Base-by-base conservation (phyloP, 2,888 invertebrate species). In the Norana najaformis region DNA sequence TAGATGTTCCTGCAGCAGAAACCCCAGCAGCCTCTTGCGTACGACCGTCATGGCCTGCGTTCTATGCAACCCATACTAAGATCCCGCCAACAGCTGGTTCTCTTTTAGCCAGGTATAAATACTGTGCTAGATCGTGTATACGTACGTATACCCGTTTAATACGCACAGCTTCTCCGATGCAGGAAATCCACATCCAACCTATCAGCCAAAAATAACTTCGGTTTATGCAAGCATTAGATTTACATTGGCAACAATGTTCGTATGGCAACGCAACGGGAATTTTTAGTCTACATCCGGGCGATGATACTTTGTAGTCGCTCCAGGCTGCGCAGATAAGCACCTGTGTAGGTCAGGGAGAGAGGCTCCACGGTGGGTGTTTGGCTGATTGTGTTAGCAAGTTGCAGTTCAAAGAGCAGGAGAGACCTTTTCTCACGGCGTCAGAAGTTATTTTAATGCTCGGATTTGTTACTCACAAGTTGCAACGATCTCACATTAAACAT, bases 251-350 rank as follows among this genome's bases (percentile, higher is more conserved):
- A 69, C 69, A 69, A 69, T 69, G 69, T 69, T n/a, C n/a, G 8
- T 30, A 16, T 69, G n/a, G 69, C 69, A 47, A 47, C 23, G 47
- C 23, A n/a, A n/a, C 8, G n/a, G 4, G 69, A 69, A 69, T 8
- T n/a, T 30, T 69, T 6, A 69, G 69, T n/a, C 69, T n/a, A 69
- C 69, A 69, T 69, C 69, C 69, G 5, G n/a, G 69, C n/a, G 30
- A n/a, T 69, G 69, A 69, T 69, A 69, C 69, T n/a, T n/a, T n/a
- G 69, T 69, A 69, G 69, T 53, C 69, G 69, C 69, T 69, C 69
- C 69, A 69, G 30, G 69, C 69, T 30, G 69, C 13, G n/a, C 8
- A 69, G 69, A 69, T 69, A n/a, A 69, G n/a, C 69, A n/a, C n/a
- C 69, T 69, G n/a, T 4, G n/a, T 47, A 47, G n/a, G 30, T 30